Evolutionary conservation across 1,140 invertebrate genomes (phyloP).

Genomic region (Caenorhabditis briggsae): DNA sequence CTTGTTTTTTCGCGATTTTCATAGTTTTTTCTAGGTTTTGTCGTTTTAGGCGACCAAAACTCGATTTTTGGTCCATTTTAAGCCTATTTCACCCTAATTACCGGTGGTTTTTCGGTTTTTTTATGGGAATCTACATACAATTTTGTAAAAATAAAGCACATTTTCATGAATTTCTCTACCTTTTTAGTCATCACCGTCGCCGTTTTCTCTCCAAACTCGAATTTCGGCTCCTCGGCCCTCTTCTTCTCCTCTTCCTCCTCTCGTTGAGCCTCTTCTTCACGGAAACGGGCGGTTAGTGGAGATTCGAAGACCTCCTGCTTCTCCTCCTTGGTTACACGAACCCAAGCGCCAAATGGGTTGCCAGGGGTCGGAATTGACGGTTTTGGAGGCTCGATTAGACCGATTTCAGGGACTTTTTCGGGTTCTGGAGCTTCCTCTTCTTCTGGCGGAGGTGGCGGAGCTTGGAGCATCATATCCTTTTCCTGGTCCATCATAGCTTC

Average conservation of each 20-base stretch:
- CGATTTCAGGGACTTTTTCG: conserved; percentile 24
- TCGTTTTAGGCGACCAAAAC: too few species aligned
- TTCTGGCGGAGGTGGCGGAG: neutral
- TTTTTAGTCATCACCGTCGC: conserved; percentile 7
- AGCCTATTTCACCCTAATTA: neutral
- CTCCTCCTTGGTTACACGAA: neutral
- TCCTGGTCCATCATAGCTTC: conserved; percentile 10
- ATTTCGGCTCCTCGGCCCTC: conserved; percentile 23
- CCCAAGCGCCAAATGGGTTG: conserved; percentile 8
- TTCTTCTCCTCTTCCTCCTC: conserved; percentile 41
- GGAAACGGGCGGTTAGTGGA: neutral
- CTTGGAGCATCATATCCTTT: neutral
- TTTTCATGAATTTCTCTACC: too few species aligned
- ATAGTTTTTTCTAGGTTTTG: too few species aligned
- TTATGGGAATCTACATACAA: neutral
- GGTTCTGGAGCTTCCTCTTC: neutral
- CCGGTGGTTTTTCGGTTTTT: neutral
- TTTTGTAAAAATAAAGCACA: too few species aligned
- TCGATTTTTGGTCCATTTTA: too few species aligned
- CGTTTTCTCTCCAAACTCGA: conserved; percentile 41
- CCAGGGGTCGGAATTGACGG: neutral
- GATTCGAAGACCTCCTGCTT: conserved; percentile 11
- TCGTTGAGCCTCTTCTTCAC: conserved; percentile 12
- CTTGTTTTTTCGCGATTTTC: too few species aligned
- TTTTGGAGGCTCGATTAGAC: conserved; percentile 10